Conservation (phyloP, 1,140 invertebrate genomes). For the Drosophila azteca region DNA sequence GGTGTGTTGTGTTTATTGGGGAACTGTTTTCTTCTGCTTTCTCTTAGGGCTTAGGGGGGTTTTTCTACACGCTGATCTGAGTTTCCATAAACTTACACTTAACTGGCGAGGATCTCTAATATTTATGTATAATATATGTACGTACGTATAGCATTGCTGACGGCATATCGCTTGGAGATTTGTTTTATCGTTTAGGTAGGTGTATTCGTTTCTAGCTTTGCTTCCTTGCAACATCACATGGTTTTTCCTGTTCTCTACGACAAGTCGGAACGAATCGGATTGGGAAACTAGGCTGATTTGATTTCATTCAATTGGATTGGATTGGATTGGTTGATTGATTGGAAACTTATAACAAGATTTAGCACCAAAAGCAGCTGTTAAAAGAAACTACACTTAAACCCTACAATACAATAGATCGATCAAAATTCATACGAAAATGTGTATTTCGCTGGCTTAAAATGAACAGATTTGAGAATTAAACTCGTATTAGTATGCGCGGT, state of each 20-base stretch:
- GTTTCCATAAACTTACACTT: conserved; percentile 7
- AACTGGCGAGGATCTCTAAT: conserved; percentile 32
- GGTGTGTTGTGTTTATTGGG: conserved; percentile 4
- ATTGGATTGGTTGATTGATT: conserved; percentile 1
- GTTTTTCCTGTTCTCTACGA: conserved; percentile 42
- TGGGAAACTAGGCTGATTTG: conserved; percentile 43
- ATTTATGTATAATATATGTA: conserved; percentile 27
- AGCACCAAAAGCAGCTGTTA: conserved; percentile 79
- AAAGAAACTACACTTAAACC: conserved; percentile 77
- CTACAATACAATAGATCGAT: conserved; percentile 71
- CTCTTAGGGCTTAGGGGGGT: conserved; percentile 17
- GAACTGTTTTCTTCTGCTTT: conserved; percentile 25
- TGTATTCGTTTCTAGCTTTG: conserved; percentile 81
- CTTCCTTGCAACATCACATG: conserved; percentile 79
- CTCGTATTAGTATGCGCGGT: neutral
- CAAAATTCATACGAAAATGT: conserved; percentile 61
- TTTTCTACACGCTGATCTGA: conserved; percentile 6
- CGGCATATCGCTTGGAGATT: conserved; percentile 45
- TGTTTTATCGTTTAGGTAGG: conserved; percentile 67
- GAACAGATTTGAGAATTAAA: conserved; percentile 48
- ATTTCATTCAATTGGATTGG: conserved; percentile 35
- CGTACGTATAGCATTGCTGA: conserved; percentile 32
- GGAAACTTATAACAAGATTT: conserved; percentile 62
- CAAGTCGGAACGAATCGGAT: conserved; percentile 7
- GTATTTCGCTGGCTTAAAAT: conserved; percentile 42